Conservation (phyloP, 2,113 vertebrate genomes). For the Tyto alba region DNA sequence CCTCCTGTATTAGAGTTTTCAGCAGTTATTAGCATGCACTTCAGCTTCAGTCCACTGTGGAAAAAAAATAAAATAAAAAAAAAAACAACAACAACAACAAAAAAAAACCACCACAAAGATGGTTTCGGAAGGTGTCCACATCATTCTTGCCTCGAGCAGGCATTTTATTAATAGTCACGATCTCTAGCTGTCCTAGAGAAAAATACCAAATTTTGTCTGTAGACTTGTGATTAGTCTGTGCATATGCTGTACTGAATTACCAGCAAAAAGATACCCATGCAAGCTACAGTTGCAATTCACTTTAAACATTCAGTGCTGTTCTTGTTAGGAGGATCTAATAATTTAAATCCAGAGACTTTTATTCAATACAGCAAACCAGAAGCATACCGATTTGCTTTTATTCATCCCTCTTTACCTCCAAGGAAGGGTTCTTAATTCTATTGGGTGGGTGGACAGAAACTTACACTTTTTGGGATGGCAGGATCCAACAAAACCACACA, state of each 20-base stretch:
- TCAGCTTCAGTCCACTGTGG: background rate
- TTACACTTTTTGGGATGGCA: background rate
- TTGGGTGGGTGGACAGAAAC: rapidly evolving
- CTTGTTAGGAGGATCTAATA: background rate
- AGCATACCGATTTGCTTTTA: background rate
- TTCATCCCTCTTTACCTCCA: background rate
- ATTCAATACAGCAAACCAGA: background rate
- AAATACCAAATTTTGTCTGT: background rate
- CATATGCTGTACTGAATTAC: background rate
- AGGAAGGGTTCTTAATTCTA: background rate
- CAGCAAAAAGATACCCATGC: background rate
- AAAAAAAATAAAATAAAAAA: no score
- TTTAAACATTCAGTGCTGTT: background rate
- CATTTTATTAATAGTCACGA: background rate
- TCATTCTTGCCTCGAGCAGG: background rate
- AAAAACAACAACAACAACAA: no score
- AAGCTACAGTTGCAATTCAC: background rate
- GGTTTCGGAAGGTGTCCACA: background rate
- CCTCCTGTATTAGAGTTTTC: background rate
- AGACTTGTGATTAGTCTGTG: background rate
- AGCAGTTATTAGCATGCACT: background rate
- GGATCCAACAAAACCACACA: background rate
- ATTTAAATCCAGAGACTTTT: background rate
- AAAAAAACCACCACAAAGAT: background rate
- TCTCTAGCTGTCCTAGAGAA: background rate